A percentile compares a stretch with the other conserved stretches of the same genome.
Evolutionary conservation across 2,797 vertebrate species (phyloP).

Genomic region (Miichthys miiuy): DNA sequence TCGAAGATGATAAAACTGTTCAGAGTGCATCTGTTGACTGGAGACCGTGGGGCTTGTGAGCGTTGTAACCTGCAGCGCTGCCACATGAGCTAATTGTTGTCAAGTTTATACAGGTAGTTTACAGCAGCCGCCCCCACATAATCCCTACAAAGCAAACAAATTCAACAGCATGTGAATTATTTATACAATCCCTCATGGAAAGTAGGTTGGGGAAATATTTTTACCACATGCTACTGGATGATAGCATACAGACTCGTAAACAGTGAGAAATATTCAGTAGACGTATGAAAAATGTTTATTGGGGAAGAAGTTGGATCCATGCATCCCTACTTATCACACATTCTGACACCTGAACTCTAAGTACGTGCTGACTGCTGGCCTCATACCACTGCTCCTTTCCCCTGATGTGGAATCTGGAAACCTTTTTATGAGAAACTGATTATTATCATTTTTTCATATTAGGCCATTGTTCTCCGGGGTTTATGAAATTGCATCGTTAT

Average conservation of each 20-base stretch:
- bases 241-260: neutral
- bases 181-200: constrained; percentile 25
- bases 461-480: neutral
- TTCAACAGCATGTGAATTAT: constrained; percentile 41
- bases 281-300: neutral
- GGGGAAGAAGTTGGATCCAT: neutral
- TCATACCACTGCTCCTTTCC: neutral
- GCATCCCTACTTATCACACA: neutral
- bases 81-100: constrained; percentile 42
- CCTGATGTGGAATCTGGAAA: neutral
- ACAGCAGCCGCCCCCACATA: constrained; percentile 16
- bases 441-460: neutral
- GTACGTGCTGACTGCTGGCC: neutral
- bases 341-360: neutral
- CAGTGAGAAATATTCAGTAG: neutral
- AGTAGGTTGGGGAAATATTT: constrained; percentile 23
- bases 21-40: constrained; percentile 28
- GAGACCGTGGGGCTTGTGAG: constrained; percentile 12
- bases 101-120: constrained; percentile 39
- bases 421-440: neutral
- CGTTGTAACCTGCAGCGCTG: constrained; percentile 4
- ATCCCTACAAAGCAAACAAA: constrained; percentile 31
- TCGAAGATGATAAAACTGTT: constrained; percentile 52
- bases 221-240: neutral
- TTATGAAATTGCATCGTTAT: too few relatives aligned